Base-by-base conservation (phyloP, 2,888 invertebrate genomes). In the Meta bourneti region DNA sequence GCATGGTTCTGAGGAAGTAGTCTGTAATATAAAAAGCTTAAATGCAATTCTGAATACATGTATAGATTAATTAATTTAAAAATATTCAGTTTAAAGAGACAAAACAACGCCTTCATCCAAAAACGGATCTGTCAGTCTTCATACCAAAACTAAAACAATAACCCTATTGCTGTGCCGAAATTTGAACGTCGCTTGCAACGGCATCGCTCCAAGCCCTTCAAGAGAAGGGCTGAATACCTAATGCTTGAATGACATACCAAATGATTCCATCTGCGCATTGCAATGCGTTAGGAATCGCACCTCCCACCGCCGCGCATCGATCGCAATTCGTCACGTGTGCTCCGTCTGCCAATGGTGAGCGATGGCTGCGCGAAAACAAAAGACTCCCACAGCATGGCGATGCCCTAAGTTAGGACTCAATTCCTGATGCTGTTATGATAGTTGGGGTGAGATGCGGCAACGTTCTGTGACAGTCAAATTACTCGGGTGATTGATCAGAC, bases 401-500 rank as follows among this genome's bases (percentile, higher is more conserved):
- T 79, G 20, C 34, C 34, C 74, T 48, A 49, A 77, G 82, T 90
- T 84, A 84, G 78, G 48, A 77, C 84, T 90, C 80, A 85, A 90
- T 90, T 80, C 61, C 49, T 13, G 16, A 20, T 78, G 52, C n/a
- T 11, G 52, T 51, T 71, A 20, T 72, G 20, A 49, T 61, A 69
- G 71, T 54, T n/a, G n/a, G 13, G 9, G 70, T 51, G 49, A 20
- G 79, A 52, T n/a, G 34, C 71, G 48, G 49, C 77, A 90, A 84
- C 48, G 78, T 19, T 84, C 51, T 78, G 9, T 90, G 85, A 90
- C 85, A 85, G 90, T 69, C 85, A 90, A 90, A 90, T 90, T 85
- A 80, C 85, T 69, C n/a, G 6, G 4, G 8, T 90, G 90, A 90
- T 90, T 49, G 90, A 90, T 90, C 85, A 80, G 74, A 16, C 85